Base-by-base conservation (phyloP, 2,113 vertebrate genomes). In the Morone saxatilis region DNA sequence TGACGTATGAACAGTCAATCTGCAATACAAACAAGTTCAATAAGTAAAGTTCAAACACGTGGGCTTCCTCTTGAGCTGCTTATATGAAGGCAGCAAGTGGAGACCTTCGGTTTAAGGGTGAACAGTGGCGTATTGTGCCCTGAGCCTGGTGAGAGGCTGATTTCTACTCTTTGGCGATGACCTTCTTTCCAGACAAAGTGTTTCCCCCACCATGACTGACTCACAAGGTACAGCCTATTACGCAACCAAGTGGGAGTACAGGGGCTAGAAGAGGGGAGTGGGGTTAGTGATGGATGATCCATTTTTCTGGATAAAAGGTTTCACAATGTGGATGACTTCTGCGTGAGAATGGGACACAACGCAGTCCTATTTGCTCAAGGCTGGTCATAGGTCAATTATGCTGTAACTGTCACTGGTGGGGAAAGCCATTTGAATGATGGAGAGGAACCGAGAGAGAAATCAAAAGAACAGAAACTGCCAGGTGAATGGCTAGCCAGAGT, bases 161-260 rank as follows among this genome's bases (percentile, higher is more conserved):
- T 93, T 93, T 92, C 92, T 87, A 79, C 89, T 88, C 72, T 83
- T 65, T n/a, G 78, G 80, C 41, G 36, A 19, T 92, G 91, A 94
- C 91, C 92, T 73, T 92, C 75, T 91, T 91, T 89, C 78, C 20
- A 74, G 69, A 93, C 91, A 92, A 90, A 90, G 78, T 85, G 81
- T 85, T 87, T 84, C 73, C 66, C 88, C 72, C 70, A 31, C 85
- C 84, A 81, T 86, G 59, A 78, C 84, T 85, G 80, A 88, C 92
- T 94, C 91, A 85, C 84, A 94, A 94, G 92, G 87, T 92, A 94
- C 62, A 4, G 92, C 61, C 84, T 41, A 84, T 95, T 94, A 93
- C 47, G 74, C 87, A 95, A 94, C 83, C 16, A 2, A 47, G 63
- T 41, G 48, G 80, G 88, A 86, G 86, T 62, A 81, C 80, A 66